phyloP scores from a whole-genome alignment of 1,140 invertebrate genomes.

The Brachionus angularis region DNA sequence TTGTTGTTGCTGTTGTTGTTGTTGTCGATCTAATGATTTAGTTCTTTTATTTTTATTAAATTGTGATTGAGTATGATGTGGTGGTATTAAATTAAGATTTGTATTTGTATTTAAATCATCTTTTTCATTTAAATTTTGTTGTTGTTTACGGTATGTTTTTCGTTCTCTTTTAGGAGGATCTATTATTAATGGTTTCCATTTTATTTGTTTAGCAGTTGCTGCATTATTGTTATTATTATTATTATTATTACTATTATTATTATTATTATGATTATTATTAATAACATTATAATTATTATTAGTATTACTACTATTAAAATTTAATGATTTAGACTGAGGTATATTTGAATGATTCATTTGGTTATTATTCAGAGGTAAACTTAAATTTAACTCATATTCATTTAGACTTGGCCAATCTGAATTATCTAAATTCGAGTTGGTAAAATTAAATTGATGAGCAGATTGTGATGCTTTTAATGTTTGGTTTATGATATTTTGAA shows the following conservation, averaged over 20 bases:
- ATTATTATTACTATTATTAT: too few species aligned
- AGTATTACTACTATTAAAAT: too few species aligned
- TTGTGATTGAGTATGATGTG: neutral
- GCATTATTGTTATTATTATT: too few species aligned
- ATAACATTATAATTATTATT: too few species aligned
- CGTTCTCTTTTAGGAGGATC: neutral
- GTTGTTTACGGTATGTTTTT: neutral
- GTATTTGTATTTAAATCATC: too few species aligned
- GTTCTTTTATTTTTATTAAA: neutral
- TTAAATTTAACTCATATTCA: too few species aligned
- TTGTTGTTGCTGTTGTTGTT: too few species aligned
- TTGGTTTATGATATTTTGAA: neutral
- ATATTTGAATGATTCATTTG: neutral
- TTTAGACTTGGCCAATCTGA: conserved; percentile 26
- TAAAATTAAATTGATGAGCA: neutral
- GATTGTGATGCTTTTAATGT: neutral
- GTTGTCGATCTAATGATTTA: conserved; percentile 13
- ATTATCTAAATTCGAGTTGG: conserved; percentile 7
- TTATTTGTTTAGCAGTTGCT: neutral
- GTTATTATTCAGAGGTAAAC: neutral
- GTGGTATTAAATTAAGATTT: too few species aligned
- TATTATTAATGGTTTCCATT: neutral
- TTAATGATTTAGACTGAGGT: conserved; percentile 22
- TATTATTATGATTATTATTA: too few species aligned
- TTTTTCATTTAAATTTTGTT: too few species aligned